phyloP scores from a whole-genome alignment of 2,888 invertebrate genomes.

The Agrilus mali region DNA sequence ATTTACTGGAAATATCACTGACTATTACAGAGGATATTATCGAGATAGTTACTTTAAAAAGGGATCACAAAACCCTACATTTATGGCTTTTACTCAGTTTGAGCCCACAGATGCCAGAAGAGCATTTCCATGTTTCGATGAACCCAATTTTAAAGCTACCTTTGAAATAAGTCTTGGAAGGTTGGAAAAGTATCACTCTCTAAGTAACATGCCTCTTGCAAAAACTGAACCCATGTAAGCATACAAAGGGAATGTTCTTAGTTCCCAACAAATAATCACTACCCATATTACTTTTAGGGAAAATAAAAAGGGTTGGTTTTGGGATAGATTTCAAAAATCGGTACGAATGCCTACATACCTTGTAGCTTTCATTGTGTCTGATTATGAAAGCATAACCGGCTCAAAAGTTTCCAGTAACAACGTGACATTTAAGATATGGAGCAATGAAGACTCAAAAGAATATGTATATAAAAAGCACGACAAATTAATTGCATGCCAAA shows the following conservation, averaged over 20 bases:
- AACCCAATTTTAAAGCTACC: constrained; percentile 75
- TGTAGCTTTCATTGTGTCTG: constrained; percentile 70
- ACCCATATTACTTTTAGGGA: constrained; percentile 35
- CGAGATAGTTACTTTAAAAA: constrained; percentile 52
- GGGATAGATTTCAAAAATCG: constrained; percentile 61
- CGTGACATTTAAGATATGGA: constrained; percentile 58
- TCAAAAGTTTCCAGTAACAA: constrained; percentile 28
- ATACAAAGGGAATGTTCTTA: not conserved
- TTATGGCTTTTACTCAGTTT: constrained; percentile 71
- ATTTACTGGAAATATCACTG: constrained; percentile 47
- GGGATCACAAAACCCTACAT: constrained; percentile 42
- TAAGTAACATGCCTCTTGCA: constrained; percentile 65
- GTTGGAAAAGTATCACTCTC: constrained; percentile 43
- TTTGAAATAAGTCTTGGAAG: constrained; percentile 60
- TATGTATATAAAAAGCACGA: too few species aligned
- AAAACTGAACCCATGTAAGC: constrained; percentile 41
- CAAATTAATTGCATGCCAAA: too few species aligned
- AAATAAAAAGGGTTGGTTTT: constrained; percentile 45
- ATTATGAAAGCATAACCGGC: constrained; percentile 49
- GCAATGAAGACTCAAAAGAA: constrained; percentile 53
- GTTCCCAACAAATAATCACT: constrained; percentile 4
- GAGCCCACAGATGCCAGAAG: constrained; percentile 64
- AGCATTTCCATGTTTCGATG: constrained; percentile 88
- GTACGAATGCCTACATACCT: constrained; percentile 90
- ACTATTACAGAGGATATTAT: constrained; percentile 54